Percentiles rank a stretch among this genome's conserved stretches.
Conservation (phyloP, 2,797 vertebrate genomes). For the Danio aesculapii region DNA sequence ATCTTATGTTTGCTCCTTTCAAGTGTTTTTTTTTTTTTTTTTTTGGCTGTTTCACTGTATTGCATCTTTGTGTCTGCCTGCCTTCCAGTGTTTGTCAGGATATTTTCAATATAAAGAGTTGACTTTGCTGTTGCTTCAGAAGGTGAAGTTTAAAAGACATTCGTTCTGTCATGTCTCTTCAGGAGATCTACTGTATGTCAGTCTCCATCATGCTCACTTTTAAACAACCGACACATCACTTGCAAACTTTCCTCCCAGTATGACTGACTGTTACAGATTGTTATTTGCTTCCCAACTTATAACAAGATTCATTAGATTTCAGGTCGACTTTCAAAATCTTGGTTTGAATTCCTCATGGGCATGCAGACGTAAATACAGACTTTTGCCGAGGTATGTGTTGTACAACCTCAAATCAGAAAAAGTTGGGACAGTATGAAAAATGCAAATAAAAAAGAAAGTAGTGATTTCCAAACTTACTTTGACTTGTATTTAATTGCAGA, state of each 20-base stretch:
- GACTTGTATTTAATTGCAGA: too few species aligned
- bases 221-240: slow-evolving; percentile 1
- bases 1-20: neutral
- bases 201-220: slow-evolving; percentile 16
- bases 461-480: too few species aligned
- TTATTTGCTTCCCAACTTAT: slow-evolving; percentile 13
- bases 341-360: neutral
- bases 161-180: slow-evolving; percentile 9
- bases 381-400: neutral
- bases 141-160: slow-evolving; percentile 34
- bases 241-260: slow-evolving; percentile 9
- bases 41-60: slow-evolving; percentile 12
- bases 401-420: too few species aligned
- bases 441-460: too few species aligned
- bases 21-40: neutral
- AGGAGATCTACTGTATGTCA: slow-evolving; percentile 25
- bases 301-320: slow-evolving; percentile 35
- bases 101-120: slow-evolving; percentile 15
- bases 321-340: neutral
- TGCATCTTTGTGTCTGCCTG: slow-evolving; percentile 11
- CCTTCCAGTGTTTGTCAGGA: neutral
- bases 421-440: too few species aligned
- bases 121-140: slow-evolving; percentile 29
- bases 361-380: neutral
- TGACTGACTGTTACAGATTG: slow-evolving; percentile 16